phyloP scores from a whole-genome alignment of 1,140 invertebrate species.

The Drosophila micromelanica region DNA sequence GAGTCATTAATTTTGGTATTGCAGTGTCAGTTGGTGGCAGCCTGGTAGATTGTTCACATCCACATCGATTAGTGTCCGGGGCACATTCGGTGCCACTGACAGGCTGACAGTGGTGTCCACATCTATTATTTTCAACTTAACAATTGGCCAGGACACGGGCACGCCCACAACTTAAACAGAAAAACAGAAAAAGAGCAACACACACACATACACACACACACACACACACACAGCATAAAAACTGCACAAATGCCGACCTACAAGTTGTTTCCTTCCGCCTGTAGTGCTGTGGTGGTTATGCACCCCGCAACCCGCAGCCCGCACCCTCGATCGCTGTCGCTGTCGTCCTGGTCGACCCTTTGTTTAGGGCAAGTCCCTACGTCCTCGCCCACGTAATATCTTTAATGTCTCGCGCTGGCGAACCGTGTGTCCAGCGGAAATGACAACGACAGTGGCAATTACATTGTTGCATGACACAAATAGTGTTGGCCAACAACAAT shows the following conservation, averaged over 20 bases:
- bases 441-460: conserved; percentile 84
- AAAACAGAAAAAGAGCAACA: conserved; percentile 33
- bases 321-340: background rate
- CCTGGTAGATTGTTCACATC: conserved; percentile 56
- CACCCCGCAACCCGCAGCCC: too few relatives aligned
- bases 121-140: conserved; percentile 82
- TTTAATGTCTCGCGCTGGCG: conserved; percentile 64
- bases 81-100: conserved; percentile 61
- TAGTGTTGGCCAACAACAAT: conserved; percentile 64
- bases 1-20: conserved; percentile 76
- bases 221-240: conserved; percentile 63
- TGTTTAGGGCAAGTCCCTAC: conserved; percentile 27
- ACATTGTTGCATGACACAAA: conserved; percentile 84
- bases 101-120: conserved; percentile 75
- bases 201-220: conserved; percentile 58
- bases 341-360: conserved; percentile 11
- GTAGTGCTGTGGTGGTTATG: background rate
- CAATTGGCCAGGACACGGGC: conserved; percentile 69
- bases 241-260: conserved; percentile 78
- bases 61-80: conserved; percentile 73
- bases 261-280: conserved; percentile 77
- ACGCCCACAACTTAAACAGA: conserved; percentile 35
- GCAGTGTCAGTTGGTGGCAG: conserved; percentile 32
- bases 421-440: conserved; percentile 82
- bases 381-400: conserved; percentile 56